Evolutionary conservation across 2,888 invertebrate genomes (phyloP).

Genomic region (Gymnosoma rotundatum): DNA sequence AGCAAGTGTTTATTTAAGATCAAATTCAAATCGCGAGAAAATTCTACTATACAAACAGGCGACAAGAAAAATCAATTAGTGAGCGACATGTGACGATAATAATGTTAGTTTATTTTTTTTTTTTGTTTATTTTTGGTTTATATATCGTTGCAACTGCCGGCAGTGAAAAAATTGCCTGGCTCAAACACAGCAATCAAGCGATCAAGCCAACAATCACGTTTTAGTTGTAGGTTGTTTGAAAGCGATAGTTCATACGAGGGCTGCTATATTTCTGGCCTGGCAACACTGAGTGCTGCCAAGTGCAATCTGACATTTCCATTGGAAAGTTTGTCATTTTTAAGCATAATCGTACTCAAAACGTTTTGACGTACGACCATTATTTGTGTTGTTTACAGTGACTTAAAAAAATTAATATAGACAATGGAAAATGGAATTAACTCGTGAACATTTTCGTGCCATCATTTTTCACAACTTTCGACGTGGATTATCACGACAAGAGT

Average conservation of each 20-base stretch:
- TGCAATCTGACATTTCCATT: too few relatives aligned
- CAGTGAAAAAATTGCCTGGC: slow-evolving; percentile 32
- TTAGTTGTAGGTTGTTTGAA: slow-evolving; percentile 69
- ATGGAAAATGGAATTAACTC: too few relatives aligned
- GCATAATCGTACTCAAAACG: too few relatives aligned
- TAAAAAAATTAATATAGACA: too few relatives aligned
- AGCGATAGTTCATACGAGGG: slow-evolving; percentile 56
- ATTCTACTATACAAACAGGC: slow-evolving; percentile 74
- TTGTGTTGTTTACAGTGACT: too few relatives aligned
- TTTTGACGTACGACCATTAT: too few relatives aligned
- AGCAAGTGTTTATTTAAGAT: slow-evolving; percentile 67
- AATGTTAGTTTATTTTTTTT: slow-evolving; percentile 71
- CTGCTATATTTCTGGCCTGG: too few relatives aligned
- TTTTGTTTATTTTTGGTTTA: not conserved
- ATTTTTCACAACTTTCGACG: too few relatives aligned
- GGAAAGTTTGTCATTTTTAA: too few relatives aligned
- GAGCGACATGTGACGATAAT: slow-evolving; percentile 82
- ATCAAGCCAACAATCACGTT: slow-evolving; percentile 66
- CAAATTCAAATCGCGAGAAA: slow-evolving; percentile 62
- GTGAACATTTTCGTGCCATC: too few relatives aligned
- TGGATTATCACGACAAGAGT: too few relatives aligned
- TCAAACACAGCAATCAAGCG: slow-evolving; percentile 63
- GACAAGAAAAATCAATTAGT: slow-evolving; percentile 83
- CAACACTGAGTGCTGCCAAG: too few relatives aligned
- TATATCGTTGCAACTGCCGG: slow-evolving; percentile 43